Conservation (phyloP, 2,888 invertebrate genomes). For the Melinaea marsaeus region DNA sequence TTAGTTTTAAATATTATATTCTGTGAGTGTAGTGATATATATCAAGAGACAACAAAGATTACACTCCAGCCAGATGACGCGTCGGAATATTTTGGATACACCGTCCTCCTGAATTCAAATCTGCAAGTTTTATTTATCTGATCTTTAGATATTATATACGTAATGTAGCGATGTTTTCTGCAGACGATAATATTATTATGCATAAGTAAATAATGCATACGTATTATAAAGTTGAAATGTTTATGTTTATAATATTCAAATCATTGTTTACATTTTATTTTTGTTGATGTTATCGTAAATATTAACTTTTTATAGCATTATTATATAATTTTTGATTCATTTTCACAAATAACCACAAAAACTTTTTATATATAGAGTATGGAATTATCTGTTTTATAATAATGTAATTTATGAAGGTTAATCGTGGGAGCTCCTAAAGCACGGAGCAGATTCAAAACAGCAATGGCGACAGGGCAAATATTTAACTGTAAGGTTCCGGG, state of each 20-base stretch:
- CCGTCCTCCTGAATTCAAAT: conserved; percentile 41
- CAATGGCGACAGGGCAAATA: conserved; percentile 45
- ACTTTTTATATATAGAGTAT: conserved; percentile 6
- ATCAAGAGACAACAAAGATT: conserved; percentile 51
- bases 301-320: too few species aligned
- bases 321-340: too few species aligned
- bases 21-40: conserved; percentile 39
- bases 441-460: conserved; percentile 24
- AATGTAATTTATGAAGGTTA: conserved; percentile 38
- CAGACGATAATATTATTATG: not conserved
- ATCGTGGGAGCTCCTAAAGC: conserved; percentile 62
- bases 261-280: too few species aligned
- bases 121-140: conserved; percentile 10
- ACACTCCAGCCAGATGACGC: conserved; percentile 43
- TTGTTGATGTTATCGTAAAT: too few species aligned
- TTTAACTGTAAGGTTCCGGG: conserved; percentile 46
- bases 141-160: conserved; percentile 2
- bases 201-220: not conserved
- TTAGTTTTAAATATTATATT: conserved; percentile 10
- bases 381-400: conserved; percentile 9
- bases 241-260: too few species aligned
- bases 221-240: too few species aligned
- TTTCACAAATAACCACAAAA: too few species aligned
- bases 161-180: not conserved
- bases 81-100: conserved; percentile 55